phyloP scores from a whole-genome alignment of 2,797 vertebrate species.

The Nyctalus aviator region DNA sequence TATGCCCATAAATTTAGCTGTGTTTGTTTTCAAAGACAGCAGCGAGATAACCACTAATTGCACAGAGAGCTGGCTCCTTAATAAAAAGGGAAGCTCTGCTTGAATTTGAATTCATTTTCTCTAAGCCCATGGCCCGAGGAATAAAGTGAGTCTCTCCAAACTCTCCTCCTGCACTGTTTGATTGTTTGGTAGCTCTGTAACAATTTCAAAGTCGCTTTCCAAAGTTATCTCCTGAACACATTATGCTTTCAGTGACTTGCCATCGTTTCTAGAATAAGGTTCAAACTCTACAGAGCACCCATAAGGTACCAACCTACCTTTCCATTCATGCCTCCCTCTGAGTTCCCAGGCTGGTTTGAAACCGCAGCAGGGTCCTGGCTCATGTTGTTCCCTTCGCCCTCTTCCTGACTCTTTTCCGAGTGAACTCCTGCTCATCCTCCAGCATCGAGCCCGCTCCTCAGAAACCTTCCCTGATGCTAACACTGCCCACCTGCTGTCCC shows the following conservation, averaged over 20 bases:
- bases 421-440: neutral
- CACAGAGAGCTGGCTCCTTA: too few species aligned
- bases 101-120: too few species aligned
- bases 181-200: too few species aligned
- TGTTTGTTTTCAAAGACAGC: too few species aligned
- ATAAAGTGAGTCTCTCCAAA: too few species aligned
- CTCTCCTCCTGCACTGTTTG: too few species aligned
- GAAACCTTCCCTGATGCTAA: neutral
- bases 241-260: too few species aligned
- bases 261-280: neutral
- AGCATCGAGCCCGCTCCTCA: neutral
- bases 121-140: too few species aligned
- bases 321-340: slow-evolving; percentile 10
- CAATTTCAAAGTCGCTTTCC: neutral
- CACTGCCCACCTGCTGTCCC: neutral
- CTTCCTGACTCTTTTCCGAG: neutral
- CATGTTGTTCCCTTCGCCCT: neutral
- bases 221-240: neutral
- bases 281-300: neutral
- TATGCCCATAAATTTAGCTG: too few species aligned
- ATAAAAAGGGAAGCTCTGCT: too few species aligned
- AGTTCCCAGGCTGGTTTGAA: neutral
- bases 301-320: neutral
- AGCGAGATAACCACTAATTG: too few species aligned
- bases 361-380: neutral